Evolutionary conservation across 2,113 vertebrate species (phyloP).

Genomic region (Chaenogobius annularis): DNA sequence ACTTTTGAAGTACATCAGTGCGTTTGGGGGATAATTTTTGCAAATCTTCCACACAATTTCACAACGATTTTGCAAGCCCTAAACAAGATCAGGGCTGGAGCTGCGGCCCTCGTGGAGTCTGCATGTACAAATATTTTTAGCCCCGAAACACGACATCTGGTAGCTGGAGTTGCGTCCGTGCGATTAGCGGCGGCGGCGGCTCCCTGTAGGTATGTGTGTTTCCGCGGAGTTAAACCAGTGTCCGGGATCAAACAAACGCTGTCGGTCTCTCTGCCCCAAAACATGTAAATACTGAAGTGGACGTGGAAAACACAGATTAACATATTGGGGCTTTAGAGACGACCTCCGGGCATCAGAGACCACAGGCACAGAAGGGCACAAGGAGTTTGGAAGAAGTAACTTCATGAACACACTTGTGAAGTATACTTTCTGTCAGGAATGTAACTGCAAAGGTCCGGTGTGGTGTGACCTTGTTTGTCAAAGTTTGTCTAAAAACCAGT

Average conservation of each 20-base stretch:
- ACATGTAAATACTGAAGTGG: slow-evolving; percentile 31
- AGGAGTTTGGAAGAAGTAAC: not conserved
- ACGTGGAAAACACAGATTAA: not conserved
- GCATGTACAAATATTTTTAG: slow-evolving; percentile 48
- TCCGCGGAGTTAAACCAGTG: slow-evolving; percentile 38
- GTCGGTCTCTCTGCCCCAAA: slow-evolving; percentile 12
- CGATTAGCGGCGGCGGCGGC: slow-evolving; percentile 36
- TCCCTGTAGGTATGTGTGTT: slow-evolving; percentile 50
- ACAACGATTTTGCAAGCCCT: slow-evolving; percentile 75
- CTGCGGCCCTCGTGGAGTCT: slow-evolving; percentile 19
- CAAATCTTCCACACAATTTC: slow-evolving; percentile 70
- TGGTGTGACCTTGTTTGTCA: no score
- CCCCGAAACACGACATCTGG: slow-evolving; percentile 26
- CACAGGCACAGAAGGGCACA: not conserved
- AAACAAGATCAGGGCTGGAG: slow-evolving; percentile 60
- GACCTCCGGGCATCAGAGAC: not conserved
- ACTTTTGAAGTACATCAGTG: slow-evolving; percentile 81
- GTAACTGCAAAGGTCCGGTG: no score
- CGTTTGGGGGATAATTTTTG: slow-evolving; percentile 70
- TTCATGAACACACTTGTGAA: not conserved
- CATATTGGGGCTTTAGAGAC: not conserved
- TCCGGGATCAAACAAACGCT: slow-evolving; percentile 43
- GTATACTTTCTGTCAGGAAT: not conserved
- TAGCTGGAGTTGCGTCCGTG: slow-evolving; percentile 26
- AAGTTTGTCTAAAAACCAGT: no score